Conservation (phyloP, 2,797 vertebrate species). For the Alectoris magna region DNA sequence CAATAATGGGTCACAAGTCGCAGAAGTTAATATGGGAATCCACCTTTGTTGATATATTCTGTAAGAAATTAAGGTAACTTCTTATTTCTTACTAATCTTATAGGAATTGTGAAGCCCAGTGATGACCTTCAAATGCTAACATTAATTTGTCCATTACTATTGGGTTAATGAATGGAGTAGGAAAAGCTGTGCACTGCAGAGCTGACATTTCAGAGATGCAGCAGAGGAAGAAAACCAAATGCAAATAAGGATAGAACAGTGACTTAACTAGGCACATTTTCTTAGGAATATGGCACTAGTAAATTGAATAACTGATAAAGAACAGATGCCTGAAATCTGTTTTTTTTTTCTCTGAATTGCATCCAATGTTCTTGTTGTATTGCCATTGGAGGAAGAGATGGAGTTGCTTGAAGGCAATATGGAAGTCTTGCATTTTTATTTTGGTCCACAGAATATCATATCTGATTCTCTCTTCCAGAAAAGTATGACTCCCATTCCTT, state of each 20-base stretch:
- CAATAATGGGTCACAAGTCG: background rate
- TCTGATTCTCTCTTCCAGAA: background rate
- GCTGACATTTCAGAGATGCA: background rate
- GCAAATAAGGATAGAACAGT: background rate
- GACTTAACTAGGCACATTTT: background rate
- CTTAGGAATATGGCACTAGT: background rate
- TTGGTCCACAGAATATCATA: background rate
- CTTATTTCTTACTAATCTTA: background rate
- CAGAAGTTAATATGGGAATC: background rate
- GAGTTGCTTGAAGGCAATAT: background rate
- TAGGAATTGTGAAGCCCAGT: background rate
- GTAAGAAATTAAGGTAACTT: slow-evolving; percentile 3
- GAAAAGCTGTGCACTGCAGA: background rate
- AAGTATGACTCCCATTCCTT: background rate
- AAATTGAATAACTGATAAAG: background rate
- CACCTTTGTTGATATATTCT: background rate
- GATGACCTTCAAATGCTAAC: background rate
- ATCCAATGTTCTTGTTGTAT: background rate
- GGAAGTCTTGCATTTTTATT: background rate
- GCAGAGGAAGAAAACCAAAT: slow-evolving; percentile 15
- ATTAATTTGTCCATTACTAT: background rate
- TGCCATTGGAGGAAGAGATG: background rate
- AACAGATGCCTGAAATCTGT: background rate
- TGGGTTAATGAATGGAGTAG: background rate
- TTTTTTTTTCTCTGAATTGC: background rate